phyloP scores from a whole-genome alignment of 2,797 vertebrate species.

The Propithecus deckenii region DNA sequence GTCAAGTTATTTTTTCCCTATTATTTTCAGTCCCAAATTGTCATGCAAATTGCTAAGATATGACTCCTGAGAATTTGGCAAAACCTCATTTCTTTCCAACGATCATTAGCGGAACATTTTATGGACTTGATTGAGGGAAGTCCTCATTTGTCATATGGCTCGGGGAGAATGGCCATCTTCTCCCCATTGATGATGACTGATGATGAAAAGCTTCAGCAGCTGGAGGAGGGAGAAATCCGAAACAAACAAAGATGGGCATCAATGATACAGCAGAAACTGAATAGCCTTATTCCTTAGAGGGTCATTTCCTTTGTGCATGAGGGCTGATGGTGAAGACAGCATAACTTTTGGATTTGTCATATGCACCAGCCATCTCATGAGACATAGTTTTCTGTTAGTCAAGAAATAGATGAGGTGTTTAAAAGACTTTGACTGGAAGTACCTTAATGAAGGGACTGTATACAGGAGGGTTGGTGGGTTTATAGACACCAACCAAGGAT shows the following conservation, averaged over 20 bases:
- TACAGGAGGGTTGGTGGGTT: not conserved
- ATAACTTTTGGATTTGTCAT: not conserved
- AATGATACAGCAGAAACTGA: not conserved
- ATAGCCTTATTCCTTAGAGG: not conserved
- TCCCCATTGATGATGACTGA: not conserved
- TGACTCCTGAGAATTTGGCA: not conserved
- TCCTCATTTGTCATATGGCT: not conserved
- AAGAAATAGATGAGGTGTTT: not conserved
- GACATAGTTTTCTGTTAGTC: not conserved
- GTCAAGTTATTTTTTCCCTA: not conserved
- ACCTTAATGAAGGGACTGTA: not conserved
- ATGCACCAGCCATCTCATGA: not conserved
- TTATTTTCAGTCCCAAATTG: not conserved
- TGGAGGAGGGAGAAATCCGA: not conserved
- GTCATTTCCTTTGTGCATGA: not conserved
- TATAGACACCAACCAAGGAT: not conserved
- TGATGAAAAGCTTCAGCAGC: not conserved
- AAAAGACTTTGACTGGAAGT: not conserved
- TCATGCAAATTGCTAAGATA: not conserved
- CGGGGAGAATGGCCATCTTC: not conserved
- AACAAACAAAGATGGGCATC: not conserved
- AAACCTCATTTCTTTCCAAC: not conserved
- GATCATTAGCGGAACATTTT: not conserved
- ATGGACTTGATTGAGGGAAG: not conserved
- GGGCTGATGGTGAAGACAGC: fast-evolving